Conservation (phyloP, 64 coral and sea anemone genomes). For the Hydrozoanthus tunicans region DNA sequence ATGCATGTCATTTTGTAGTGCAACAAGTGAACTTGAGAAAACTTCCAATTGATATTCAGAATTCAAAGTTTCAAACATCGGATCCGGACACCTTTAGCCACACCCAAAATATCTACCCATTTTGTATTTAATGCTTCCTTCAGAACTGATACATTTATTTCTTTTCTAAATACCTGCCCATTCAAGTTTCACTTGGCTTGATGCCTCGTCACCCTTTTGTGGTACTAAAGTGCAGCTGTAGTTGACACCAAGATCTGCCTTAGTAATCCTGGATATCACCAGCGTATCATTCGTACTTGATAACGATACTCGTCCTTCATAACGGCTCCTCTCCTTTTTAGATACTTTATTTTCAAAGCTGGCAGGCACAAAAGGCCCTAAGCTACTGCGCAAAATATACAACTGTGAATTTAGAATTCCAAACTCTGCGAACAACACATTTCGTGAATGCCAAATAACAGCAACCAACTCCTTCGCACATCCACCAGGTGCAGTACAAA, state of each 20-base stretch:
- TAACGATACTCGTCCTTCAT: slow-evolving; percentile 12
- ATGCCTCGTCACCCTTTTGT: no score
- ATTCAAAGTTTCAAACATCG: no score
- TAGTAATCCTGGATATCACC: neutral
- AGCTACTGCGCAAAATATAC: neutral
- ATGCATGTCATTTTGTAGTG: no score
- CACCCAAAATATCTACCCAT: no score
- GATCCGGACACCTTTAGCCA: no score
- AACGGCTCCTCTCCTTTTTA: neutral
- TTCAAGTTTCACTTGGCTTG: neutral
- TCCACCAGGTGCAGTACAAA: neutral
- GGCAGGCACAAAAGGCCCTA: neutral
- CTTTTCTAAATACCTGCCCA: neutral
- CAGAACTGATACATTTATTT: no score
- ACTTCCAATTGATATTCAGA: no score
- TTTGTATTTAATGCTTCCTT: no score
- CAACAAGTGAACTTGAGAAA: no score
- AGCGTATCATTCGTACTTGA: neutral
- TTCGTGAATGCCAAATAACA: neutral
- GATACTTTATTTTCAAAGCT: neutral
- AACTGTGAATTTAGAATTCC: neutral
- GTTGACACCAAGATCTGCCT: neutral
- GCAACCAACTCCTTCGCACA: neutral
- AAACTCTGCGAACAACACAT: neutral
- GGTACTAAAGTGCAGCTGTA: neutral